phyloP scores from a whole-genome alignment of 2,113 vertebrate species.

The Harpagus bidentatus region DNA sequence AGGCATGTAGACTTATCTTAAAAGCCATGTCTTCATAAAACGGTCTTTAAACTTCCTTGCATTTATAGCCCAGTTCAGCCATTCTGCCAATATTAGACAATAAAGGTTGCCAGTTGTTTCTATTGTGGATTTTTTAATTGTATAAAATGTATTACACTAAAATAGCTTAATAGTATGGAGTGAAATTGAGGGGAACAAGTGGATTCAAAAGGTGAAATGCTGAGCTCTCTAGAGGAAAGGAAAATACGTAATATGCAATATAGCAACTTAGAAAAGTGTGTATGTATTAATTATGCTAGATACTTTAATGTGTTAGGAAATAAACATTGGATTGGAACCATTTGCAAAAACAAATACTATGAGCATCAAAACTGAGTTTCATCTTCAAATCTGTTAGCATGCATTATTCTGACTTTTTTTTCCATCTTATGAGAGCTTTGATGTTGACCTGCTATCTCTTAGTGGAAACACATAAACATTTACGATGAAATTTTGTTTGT shows the following conservation, averaged over 20 bases:
- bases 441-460: conserved; percentile 7
- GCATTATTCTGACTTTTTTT: conserved; percentile 10
- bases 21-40: neutral
- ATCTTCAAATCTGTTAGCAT: conserved; percentile 15
- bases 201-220: neutral
- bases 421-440: neutral
- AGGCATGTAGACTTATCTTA: neutral
- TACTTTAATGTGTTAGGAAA: neutral
- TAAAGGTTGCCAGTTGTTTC: neutral
- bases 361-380: neutral
- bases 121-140: neutral
- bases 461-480: neutral
- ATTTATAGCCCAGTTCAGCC: neutral
- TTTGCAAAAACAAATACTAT: neutral
- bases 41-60: neutral
- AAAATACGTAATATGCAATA: neutral
- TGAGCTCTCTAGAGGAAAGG: neutral
- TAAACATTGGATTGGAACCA: neutral
- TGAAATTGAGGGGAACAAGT: neutral
- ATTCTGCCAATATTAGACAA: neutral
- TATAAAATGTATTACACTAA: neutral
- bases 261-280: neutral
- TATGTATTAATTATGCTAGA: neutral
- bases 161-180: neutral
- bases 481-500: conserved; percentile 11